Evolutionary conservation across 2,113 vertebrate genomes (phyloP), one percentile per base, ranked within the genome.

Genomic region (Fregetta grallaria): DNA sequence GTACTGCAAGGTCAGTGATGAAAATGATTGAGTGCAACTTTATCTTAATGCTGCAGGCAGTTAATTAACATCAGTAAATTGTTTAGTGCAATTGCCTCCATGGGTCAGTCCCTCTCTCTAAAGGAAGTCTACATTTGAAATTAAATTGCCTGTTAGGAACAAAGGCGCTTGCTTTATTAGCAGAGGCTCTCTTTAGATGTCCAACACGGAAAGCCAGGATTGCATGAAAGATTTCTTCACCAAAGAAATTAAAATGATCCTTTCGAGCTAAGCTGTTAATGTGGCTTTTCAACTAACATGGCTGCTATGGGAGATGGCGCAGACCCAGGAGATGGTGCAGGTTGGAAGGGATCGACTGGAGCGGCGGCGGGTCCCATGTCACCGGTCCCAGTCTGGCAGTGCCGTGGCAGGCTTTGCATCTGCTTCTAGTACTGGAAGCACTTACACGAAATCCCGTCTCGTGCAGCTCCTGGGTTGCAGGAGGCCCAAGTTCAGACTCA

Each of bases 31-130:
- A 73, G 20, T 3, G 73, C 61, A 49, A 36, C 73, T 74, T 61
- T 18, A 49, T 44, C 59, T 68, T 2, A 30, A 86, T 27, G 52
- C 78, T 82, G 86, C 34, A 29, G 58, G 77, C 50, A 56, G 77
- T 74, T 94, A 56, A 90, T 96, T 95, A 95, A 62, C 70, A 13
- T 22, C 70, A 74, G 70, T 22, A 15, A 78, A 62, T 81, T 61
- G 50, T 29, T 74, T 5, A 11, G 45, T 23, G 50, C 30, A 26
- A 23, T 81, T 49, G 30, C 23, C 61, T 66, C 26, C 50, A 4
- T 0, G 6, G 86, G 59, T 47, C 86, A 83, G 67, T n/a, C 80
- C 44, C 58, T 68, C 23, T 47, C 49, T 50, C 63, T 49, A 10
- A 59, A 47, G 72, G n/a, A 72, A 82, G 23, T 22, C 32, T n/a